Base-by-base conservation (phyloP, 2,888 invertebrate genomes). In the Drosophila stalkeri region DNA sequence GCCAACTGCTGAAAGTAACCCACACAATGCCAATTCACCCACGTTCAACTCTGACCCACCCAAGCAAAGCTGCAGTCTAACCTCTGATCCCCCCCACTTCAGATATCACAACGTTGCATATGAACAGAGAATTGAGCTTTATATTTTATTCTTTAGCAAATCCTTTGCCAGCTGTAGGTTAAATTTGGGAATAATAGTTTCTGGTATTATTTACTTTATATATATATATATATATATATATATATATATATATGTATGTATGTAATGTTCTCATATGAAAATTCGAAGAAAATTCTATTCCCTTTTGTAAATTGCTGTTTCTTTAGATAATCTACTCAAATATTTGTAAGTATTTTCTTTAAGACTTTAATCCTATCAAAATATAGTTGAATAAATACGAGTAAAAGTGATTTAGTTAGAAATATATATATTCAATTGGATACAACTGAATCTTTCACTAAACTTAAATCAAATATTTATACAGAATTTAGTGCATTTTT, bases 21-120 rank as follows among this genome's bases (percentile, higher is more conserved):
- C 64, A 73, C 74, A 64, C 67, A 73, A 77, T 49, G 61, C 79
- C 75, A 78, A 55, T 51, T 67, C 67, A 72, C 80, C 77, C 80
- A 77, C 80, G 63, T 49, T 61, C 54, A 80, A 80, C 77, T 80
- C 33, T 72, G 76, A 80, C 81, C 77, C 77, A 77, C 77, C 77
- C 77, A 67, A 77, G 55, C 49, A 27, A 49, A 57, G 35, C 77
- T 60, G 49, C 51, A 69, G 57, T 59, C 43, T 44, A 47, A 31
- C 8, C 52, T 54, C 52, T 52, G 35, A 20, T 20, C 8, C 20
- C 4, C 1, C 14, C 9, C 35, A 18, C 14, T 14, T 16, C 11
- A 23, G 23, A 23, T 23, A 16, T 20, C 23, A 37, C 41, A 11
- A 14, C 47, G 8, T 27, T 27, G 23, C 39, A 7, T 31, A 12